These are phyloP conservation scores for Odobenus rosmarus DNA, from an alignment of 2,113 vertebrate genomes.

Conservation along the genomic window DNA sequence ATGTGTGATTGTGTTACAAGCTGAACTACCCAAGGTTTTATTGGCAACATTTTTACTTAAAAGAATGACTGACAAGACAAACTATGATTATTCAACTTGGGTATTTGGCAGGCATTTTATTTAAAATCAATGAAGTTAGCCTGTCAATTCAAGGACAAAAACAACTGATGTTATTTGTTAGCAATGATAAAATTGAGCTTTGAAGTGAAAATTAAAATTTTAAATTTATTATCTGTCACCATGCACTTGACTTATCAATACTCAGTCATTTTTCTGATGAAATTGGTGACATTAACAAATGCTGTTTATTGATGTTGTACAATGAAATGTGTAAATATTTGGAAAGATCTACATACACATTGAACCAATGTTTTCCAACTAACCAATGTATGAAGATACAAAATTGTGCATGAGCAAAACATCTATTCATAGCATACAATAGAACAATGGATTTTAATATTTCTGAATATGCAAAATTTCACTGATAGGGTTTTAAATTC, in stretches of 20 bases:
- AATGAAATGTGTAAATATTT: constrained; percentile 29
- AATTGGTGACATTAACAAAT: constrained; percentile 15
- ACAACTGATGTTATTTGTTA: background rate
- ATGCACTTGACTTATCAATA: constrained; percentile 25
- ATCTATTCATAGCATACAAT: background rate
- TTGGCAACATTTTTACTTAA: constrained; percentile 5
- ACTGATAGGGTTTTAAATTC: constrained; percentile 14
- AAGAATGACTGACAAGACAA: constrained; percentile 33
- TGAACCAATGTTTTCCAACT: constrained; percentile 17
- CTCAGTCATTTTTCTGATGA: background rate
- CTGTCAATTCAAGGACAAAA: background rate
- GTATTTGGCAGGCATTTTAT: background rate
- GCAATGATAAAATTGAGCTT: constrained; percentile 37
- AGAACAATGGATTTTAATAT: background rate
- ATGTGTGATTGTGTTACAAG: background rate
- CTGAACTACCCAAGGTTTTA: background rate
- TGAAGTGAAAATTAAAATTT: constrained; percentile 31
- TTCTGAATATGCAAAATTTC: background rate
- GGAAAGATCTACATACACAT: background rate
- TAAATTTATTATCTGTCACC: background rate
- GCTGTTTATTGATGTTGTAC: background rate
- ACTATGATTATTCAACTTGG: background rate
- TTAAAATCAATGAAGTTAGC: constrained; percentile 41
- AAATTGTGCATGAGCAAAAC: constrained; percentile 5
- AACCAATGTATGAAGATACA: constrained; percentile 7